Conservation (phyloP, 2,797 vertebrate species). For the Sebastes itinus region DNA sequence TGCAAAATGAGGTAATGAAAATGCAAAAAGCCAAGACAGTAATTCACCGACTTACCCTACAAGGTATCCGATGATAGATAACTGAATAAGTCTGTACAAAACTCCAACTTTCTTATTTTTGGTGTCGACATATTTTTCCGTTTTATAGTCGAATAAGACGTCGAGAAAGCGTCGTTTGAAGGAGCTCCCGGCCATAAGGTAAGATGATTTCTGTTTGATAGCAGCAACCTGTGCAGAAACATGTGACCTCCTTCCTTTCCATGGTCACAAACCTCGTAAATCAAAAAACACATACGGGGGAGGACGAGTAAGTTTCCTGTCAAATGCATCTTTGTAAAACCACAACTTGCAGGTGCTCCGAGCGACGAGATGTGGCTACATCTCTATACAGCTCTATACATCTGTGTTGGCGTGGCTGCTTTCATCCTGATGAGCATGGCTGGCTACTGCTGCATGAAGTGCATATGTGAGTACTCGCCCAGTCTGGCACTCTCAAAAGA, state of each 20-base stretch:
- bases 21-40: not conserved
- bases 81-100: conserved; percentile 88
- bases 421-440: conserved; percentile 16
- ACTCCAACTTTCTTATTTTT: conserved; percentile 93
- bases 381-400: too few species aligned
- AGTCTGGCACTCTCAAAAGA: not conserved
- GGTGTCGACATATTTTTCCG: conserved; percentile 88
- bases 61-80: conserved; percentile 86
- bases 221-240: not conserved
- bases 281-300: not conserved
- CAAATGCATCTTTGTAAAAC: conserved; percentile 6
- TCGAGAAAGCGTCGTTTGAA: conserved; percentile 66
- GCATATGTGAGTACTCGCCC: conserved; percentile 28
- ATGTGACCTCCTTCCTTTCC: not conserved
- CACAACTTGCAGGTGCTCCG: conserved; percentile 34
- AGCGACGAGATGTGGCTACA: accelerated
- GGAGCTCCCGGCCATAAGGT: conserved; percentile 64
- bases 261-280: not conserved
- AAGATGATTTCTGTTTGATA: not conserved
- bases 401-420: not conserved
- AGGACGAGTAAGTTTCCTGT: conserved; percentile 54
- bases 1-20: not conserved
- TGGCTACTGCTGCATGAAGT: not conserved
- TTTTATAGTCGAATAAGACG: conserved; percentile 90
- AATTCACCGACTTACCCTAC: conserved; percentile 77